Percentiles rank a stretch among this genome's conserved stretches.
phyloP scores from a whole-genome alignment of 2,113 vertebrate species.

The Guaruba guarouba region DNA sequence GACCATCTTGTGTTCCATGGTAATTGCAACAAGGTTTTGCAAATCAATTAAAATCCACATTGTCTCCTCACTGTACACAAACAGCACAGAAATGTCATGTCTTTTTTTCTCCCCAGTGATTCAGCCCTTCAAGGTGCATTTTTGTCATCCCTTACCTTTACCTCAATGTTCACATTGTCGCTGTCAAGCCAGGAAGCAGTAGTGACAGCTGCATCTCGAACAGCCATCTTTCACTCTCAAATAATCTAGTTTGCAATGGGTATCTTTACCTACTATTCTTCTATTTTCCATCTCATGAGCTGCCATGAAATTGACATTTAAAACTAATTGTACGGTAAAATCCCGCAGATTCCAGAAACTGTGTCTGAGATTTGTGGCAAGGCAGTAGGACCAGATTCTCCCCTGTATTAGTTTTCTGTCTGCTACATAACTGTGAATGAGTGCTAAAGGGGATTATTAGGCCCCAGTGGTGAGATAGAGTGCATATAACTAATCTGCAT shows the following conservation, averaged over 20 bases:
- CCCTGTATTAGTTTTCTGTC: conserved; percentile 74
- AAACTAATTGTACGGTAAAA: conserved; percentile 88
- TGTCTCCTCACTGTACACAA: background rate
- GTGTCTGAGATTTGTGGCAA: conserved; percentile 73
- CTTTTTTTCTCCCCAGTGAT: background rate
- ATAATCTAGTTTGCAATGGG: conserved; percentile 70
- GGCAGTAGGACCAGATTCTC: conserved; percentile 58
- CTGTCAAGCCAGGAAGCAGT: conserved; percentile 1
- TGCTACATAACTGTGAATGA: conserved; percentile 74
- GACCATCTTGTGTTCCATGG: background rate
- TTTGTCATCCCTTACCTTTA: conserved; percentile 22
- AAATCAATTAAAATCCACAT: conserved; percentile 42
- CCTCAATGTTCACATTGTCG: background rate
- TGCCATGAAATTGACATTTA: conserved; percentile 94
- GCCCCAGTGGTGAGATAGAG: conserved; percentile 73
- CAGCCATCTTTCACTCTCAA: conserved; percentile 45
- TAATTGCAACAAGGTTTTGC: conserved; percentile 6
- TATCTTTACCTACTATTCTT: conserved; percentile 70
- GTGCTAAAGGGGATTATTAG: conserved; percentile 80
- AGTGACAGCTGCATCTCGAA: conserved; percentile 14
- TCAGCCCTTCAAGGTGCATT: conserved; percentile 14
- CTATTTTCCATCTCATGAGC: conserved; percentile 85
- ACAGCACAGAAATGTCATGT: background rate
- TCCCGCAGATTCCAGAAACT: conserved; percentile 72
- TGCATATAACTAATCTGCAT: conserved; percentile 75